Percentiles rank a stretch among this genome's conserved stretches.
Evolutionary conservation across 1,140 invertebrate genomes (phyloP).

Genomic region (Calephelis nemesis): DNA sequence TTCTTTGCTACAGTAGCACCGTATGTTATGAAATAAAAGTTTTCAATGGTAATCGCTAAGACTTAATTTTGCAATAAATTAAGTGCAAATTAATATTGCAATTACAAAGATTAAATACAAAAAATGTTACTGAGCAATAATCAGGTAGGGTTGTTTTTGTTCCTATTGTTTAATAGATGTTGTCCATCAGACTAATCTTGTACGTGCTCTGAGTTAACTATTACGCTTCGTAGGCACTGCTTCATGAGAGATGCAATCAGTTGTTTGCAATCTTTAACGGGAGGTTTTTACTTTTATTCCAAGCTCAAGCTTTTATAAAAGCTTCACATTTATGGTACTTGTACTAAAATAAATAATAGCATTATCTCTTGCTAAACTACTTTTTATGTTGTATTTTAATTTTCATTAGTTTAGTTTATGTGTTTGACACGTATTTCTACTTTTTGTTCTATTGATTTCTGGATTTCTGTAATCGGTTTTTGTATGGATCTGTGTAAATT

Average conservation of each 20-base stretch:
- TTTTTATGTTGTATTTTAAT: neutral
- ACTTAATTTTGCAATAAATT: neutral
- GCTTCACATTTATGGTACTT: neutral
- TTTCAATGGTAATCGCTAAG: too few species aligned
- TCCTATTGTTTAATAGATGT: slow-evolving; percentile 7
- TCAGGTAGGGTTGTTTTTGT: slow-evolving; percentile 3
- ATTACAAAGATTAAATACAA: neutral
- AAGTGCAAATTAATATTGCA: neutral
- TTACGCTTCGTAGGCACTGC: neutral
- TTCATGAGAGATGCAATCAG: slow-evolving; percentile 3
- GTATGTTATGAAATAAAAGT: too few species aligned
- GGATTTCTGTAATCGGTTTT: too few species aligned
- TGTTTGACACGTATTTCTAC: too few species aligned
- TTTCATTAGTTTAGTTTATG: neutral
- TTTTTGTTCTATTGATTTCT: too few species aligned
- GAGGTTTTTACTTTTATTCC: neutral
- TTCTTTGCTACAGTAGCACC: too few species aligned
- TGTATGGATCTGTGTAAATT: too few species aligned
- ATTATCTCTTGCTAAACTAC: too few species aligned
- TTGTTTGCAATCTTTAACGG: neutral
- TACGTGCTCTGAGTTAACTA: slow-evolving; percentile 10
- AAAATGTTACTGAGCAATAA: neutral
- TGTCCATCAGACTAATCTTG: neutral
- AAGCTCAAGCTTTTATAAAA: neutral
- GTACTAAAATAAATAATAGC: neutral